Base-by-base conservation (phyloP, 2,888 invertebrate species). In the Odontomyia ornata region DNA sequence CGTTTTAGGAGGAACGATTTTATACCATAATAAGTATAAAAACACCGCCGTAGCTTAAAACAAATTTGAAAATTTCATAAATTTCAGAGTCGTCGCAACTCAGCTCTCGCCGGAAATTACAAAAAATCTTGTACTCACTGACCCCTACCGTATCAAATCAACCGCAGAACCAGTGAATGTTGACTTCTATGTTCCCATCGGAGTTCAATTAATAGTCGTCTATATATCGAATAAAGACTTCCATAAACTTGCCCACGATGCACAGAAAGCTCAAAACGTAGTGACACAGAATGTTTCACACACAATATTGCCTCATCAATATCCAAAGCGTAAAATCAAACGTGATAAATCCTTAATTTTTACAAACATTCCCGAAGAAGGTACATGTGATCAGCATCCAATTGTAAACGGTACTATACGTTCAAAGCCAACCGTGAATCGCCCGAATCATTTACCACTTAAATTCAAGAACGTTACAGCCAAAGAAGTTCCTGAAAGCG, bases 1-100 rank as follows among this genome's bases (percentile, higher is more conserved):
- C 43, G 93, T 96, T 46, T 87, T 96, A 60, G 96, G 95, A 5
- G 97, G 97, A 75, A 90, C 93, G 73, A 89, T 97, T 77, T 89
- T 97, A 78, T 96, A 95, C 83, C 95, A 96, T 84, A 96, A 95
- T 85, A 95, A 95, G 96, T 96, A 87, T 88, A 89, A 9, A 36
- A 36, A 5, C 3, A 9, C 9, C 36, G 9, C 9, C 5, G 3
- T 84, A 69, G 43, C 23, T n/a, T 69, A 36, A n/a, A n/a, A n/a
- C 9, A 36, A 5, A 36, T 5, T 36, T 36, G 36, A 5, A 3
- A 36, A 3, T 5, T 36, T 36, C 36, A 5, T 36, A 3, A 36
- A 36, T 5, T 36, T 52, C 85, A 95, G 95, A 87, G 93, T 95
- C 81, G 91, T 95, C 67, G 92, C 93, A 47, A 93, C 95, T 0